Evolutionary conservation across 2,888 invertebrate species (phyloP), one percentile per base, ranked within the genome.

Genomic region (Temnothorax ravouxi): DNA sequence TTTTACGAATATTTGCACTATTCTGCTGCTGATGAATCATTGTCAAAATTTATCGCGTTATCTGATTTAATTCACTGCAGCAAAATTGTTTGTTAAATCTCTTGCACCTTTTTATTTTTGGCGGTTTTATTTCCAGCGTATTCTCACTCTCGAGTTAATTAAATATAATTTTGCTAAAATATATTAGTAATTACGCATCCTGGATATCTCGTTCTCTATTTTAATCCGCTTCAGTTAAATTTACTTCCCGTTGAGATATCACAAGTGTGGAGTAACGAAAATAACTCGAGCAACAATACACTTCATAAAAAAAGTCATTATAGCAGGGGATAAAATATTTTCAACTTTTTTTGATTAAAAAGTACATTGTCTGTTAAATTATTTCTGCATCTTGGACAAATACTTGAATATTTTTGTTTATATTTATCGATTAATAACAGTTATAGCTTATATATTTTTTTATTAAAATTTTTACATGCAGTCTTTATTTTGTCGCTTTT

Each of bases 1-100:
- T 82, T 82, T 74, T 47, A 71, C 54, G 56, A 56, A 52, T 61
- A 62, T 56, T 77, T 64, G 56, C 44, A 21, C 1, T 71, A 34
- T 59, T 9, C 44, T 79, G 41, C 29, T n/a, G 38, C 29, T 9
- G 6, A 38, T 56, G 67, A 67, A 79, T 47, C 21, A 56, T 34
- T 59, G 29, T 34, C 56, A 59, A 79, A 59, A 79, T 44, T 79
- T 52, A 44, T 29, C 15, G 8, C 21, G 5, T 54, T 47, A 47
- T 56, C 15, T 74, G 34, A 34, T 56, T 38, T 34, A 4, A 34
- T 6, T 64, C 29, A n/a, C 11, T 15, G n/a, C 8, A 8, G 15
- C 3, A 52, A 74, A 44, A n/a, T 56, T 41, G 4, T 41, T 74
- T 47, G 1, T n/a, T 29, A 74, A 41, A 29, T 44, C 29, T 38